Evolutionary conservation across 2,888 invertebrate genomes (phyloP), one percentile per base, ranked within the genome.

Genomic region (Vandiemenella viatica): DNA sequence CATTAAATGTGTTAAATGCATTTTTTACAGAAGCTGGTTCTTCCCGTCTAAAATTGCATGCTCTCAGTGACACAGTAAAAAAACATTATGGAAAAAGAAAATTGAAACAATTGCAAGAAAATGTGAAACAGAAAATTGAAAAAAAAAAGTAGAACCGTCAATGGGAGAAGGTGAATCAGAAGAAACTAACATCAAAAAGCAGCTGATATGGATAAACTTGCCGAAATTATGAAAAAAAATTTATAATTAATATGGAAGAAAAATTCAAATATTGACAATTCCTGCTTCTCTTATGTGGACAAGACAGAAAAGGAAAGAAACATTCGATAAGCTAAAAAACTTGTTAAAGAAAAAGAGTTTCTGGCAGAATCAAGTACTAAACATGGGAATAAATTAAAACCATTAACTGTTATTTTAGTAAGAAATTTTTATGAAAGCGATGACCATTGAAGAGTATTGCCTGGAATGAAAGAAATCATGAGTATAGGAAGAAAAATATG

Each of bases 401-500:
- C 37, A 32, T 8, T 32, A 45, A 45, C 32, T 45, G 17, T 32
- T 17, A 17, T 32, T 18, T 37, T 32, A 20, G 44, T 44, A 22
- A 43, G 22, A 44, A 44, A 4, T 8, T 45, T 45, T 37, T 37
- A 45, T 45, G 45, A 45, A 18, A 45, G 45, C 16, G 45, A 37
- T 45, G 6, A 37, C 10, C 37, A 45, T 23, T 45, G 32, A 10
- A 45, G 45, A 37, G n/a, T 45, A 16, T 26, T 37, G 3, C 3
- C 18, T 18, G 26, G 45, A 45, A 45, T 37, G 3, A 17, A 32
- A n/a, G 45, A 45, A 32, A 13, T 37, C 10, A 20, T 37, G 18
- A 26, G 18, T 26, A 7, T 18, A 45, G 37, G 45, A 18, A 45
- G 32, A 45, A 45, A 32, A 43, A 21, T 22, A 45, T 21, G 32